Evolutionary conservation across 1,140 invertebrate genomes (phyloP), one percentile per base, ranked within the genome.

Genomic region (Tyrophagus putrescentiae): DNA sequence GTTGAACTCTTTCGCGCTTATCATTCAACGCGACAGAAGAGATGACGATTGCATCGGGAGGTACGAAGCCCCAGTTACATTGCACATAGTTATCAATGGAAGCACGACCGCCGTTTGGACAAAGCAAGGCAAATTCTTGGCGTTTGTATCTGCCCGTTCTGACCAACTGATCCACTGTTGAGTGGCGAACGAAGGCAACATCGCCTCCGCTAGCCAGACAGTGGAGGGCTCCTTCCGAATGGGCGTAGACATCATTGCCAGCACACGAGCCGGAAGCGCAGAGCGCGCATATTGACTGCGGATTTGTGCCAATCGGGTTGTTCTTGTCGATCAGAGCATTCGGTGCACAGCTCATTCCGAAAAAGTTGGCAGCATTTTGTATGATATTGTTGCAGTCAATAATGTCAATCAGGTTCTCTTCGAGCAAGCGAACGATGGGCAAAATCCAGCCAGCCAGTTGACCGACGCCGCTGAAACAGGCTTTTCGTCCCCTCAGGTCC

Each of bases 361-460:
- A 97, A 70, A 81, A 96, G 62, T 83, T 80, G 9, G 85, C 85
- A 0, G 89, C 84, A 3, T 87, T 86, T 72, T 96, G 93, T 0
- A 97, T 87, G 70, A 95, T 85, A 74, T 96, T 95, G 67, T 98
- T 97, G 68, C 93, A 98, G 70, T 76, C 66, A n/a, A 41, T 63
- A 11, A 68, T 56, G 34, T 63, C 59, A 9, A 67, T 28, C 1
- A 68, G 33, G 39, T 33, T 25, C n/a, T 64, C 56, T 33, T 62
- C 44, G 27, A 68, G 62, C 11, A 68, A 45, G 3, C 36, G 45
- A 11, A 89, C 77, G 64, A 96, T 80, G 6, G 92, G 92, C 67
- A 92, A 79, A 60, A 89, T 79, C 92, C 92, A 98, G 34, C 92
- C 91, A 60, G 90, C 90, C 60, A 88, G 75, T 21, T 83, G 84